phyloP scores from a whole-genome alignment of 2,113 vertebrate genomes.

The Dicrurus megarhynchus region DNA sequence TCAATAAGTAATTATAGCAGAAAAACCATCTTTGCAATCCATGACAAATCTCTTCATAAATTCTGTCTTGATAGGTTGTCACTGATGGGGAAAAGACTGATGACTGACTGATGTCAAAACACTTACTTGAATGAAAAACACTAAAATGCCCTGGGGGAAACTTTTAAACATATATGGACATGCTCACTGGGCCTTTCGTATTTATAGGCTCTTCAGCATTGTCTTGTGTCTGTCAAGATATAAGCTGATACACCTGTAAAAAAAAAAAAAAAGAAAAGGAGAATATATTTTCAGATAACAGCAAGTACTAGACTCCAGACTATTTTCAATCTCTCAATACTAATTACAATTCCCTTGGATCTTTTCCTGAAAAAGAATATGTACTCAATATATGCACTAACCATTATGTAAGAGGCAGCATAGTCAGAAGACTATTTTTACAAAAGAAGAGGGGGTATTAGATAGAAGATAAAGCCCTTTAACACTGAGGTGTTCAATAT shows the following conservation, averaged over 20 bases:
- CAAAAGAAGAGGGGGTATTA: neutral
- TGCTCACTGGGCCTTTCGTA: neutral
- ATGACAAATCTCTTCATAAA: neutral
- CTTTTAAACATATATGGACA: neutral
- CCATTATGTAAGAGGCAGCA: neutral
- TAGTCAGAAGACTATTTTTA: neutral
- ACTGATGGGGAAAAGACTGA: neutral
- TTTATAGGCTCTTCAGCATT: neutral
- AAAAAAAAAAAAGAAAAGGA: neutral
- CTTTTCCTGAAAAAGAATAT: neutral
- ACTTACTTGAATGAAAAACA: neutral
- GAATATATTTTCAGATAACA: neutral
- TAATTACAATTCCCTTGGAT: neutral
- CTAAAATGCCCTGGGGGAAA: neutral
- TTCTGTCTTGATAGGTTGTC: neutral
- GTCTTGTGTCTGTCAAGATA: neutral
- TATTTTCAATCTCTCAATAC: neutral
- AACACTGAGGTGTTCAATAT: neutral
- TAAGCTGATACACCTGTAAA: neutral
- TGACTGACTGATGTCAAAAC: neutral
- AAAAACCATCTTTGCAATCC: neutral
- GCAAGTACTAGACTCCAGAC: neutral
- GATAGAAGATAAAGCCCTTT: neutral
- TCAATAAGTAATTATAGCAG: neutral
- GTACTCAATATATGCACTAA: neutral